phyloP scores from a whole-genome alignment of 2,797 vertebrate genomes.

The Loris lydekkerianus region DNA sequence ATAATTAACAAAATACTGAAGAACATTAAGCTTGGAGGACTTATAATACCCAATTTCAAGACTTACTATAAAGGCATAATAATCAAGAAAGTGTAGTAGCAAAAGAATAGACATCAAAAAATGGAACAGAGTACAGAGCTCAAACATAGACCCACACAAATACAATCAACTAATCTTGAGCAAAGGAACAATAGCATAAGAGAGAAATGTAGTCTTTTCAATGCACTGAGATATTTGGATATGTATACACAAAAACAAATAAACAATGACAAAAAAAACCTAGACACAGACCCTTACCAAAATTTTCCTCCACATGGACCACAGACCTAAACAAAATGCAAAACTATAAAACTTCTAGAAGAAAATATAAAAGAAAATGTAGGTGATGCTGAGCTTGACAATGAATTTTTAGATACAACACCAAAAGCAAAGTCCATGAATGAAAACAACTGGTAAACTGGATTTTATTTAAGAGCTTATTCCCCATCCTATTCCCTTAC shows the following conservation, averaged over 20 bases:
- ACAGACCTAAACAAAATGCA: slow-evolving; percentile 18
- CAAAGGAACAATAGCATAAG: neutral
- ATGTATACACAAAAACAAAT: neutral
- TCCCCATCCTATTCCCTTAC: neutral
- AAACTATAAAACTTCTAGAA: slow-evolving; percentile 24
- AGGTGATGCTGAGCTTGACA: neutral
- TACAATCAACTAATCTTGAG: neutral
- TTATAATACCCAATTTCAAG: neutral
- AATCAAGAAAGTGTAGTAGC: neutral
- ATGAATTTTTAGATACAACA: neutral
- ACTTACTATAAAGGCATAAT: neutral
- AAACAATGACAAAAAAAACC: neutral
- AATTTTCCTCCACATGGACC: neutral
- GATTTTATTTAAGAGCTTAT: neutral
- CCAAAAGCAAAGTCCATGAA: neutral
- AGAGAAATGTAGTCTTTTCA: neutral
- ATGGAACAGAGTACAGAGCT: neutral
- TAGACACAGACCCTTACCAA: neutral
- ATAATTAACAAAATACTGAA: neutral
- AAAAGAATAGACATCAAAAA: neutral
- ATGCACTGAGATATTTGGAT: neutral
- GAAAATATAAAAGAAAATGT: neutral
- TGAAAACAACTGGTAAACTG: neutral
- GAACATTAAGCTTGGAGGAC: neutral
- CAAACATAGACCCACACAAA: neutral